Conservation (phyloP, 2,797 vertebrate species). For the Lates japonicus region DNA sequence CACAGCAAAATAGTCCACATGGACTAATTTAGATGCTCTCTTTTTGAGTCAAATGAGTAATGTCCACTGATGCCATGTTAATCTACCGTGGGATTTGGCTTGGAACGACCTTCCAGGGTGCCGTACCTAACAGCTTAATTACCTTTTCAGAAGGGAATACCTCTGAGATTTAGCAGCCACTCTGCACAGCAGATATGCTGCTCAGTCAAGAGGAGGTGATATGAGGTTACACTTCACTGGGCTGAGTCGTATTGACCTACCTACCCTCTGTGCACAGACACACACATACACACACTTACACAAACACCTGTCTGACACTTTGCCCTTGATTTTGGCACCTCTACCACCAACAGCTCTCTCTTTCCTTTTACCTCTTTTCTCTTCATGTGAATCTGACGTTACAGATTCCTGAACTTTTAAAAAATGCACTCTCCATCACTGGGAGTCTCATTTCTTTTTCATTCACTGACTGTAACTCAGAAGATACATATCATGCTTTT, state of each 20-base stretch:
- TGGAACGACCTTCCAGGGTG: conserved; percentile 77
- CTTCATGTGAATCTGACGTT: neutral
- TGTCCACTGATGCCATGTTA: conserved; percentile 75
- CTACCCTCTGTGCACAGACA: conserved; percentile 41
- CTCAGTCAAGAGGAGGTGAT: conserved; percentile 74
- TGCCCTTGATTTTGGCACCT: conserved; percentile 62
- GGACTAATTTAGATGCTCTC: conserved; percentile 60
- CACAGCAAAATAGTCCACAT: conserved; percentile 59
- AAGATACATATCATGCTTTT: conserved; percentile 48
- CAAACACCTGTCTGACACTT: conserved; percentile 59
- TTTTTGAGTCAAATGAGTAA: conserved; percentile 75
- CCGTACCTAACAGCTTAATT: conserved; percentile 79
- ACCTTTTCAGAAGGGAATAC: conserved; percentile 78
- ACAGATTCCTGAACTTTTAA: conserved; percentile 14
- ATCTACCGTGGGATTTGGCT: conserved; percentile 77
- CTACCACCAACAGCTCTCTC: conserved; percentile 17
- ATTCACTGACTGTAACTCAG: conserved; percentile 25
- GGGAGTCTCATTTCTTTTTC: conserved; percentile 19
- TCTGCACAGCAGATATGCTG: conserved; percentile 66
- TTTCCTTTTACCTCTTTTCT: neutral
- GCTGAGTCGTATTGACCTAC: conserved; percentile 68
- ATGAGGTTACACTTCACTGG: conserved; percentile 76
- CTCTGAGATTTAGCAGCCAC: conserved; percentile 73
- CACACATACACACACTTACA: conserved; percentile 10
- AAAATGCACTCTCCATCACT: conserved; percentile 20